Percentiles rank a stretch among this genome's conserved stretches.
phyloP scores from a whole-genome alignment of 2,113 vertebrate genomes.

The Petaurus breviceps region DNA sequence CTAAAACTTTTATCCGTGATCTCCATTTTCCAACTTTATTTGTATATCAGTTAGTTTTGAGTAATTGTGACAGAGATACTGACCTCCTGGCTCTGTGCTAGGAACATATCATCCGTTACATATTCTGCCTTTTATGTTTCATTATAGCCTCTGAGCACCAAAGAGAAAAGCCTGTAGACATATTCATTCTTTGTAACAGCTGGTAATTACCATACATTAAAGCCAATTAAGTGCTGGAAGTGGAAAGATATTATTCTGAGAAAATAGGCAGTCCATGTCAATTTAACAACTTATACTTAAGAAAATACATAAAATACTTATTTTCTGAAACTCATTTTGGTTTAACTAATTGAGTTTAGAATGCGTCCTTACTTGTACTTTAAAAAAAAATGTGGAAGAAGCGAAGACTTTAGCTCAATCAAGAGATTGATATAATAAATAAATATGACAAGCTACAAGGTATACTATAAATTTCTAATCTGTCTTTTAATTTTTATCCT shows the following conservation, averaged over 20 bases:
- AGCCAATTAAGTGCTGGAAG: conserved; percentile 67
- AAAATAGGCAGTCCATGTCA: conserved; percentile 73
- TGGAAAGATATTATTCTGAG: conserved; percentile 63
- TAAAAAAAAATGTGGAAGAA: conserved; percentile 19
- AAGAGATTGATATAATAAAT: background rate
- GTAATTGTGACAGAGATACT: conserved; percentile 63
- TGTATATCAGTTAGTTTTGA: conserved; percentile 33
- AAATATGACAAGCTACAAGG: conserved; percentile 65
- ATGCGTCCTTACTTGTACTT: conserved; percentile 54
- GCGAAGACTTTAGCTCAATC: background rate
- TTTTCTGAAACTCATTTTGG: background rate
- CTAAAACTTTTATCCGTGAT: conserved; percentile 23
- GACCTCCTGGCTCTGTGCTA: conserved; percentile 51
- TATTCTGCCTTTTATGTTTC: conserved; percentile 46
- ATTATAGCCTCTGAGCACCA: conserved; percentile 62
- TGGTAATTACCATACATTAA: conserved; percentile 77
- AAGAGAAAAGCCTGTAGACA: conserved; percentile 69
- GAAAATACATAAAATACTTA: conserved; percentile 14
- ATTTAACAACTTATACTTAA: conserved; percentile 65
- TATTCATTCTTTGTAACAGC: conserved; percentile 68
- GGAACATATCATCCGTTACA: conserved; percentile 59
- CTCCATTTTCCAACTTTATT: conserved; percentile 40
- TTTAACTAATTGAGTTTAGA: conserved; percentile 49
- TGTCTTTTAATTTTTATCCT: background rate
- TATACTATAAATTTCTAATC: background rate